Evolutionary conservation across 1,140 invertebrate genomes (phyloP), one percentile per base, ranked within the genome.

Genomic region (Hylaeus volcanicus): DNA sequence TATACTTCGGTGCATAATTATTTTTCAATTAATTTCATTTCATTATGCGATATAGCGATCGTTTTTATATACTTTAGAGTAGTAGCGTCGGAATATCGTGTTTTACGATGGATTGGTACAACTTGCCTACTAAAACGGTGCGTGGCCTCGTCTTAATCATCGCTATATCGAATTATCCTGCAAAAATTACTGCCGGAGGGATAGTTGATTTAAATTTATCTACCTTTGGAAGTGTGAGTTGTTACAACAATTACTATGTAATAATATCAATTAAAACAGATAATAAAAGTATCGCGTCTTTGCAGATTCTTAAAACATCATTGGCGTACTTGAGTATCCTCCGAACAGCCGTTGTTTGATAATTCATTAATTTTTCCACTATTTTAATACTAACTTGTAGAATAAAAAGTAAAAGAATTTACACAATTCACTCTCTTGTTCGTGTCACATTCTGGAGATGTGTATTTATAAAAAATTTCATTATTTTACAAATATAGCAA

Each of bases 51-150:
- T 1, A 9, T 12, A 8, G n/a, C 45, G 41, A 8, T 76, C 11
- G 51, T 11, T 43, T 69, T 11, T 9, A 58, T 53, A 1, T 1
- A 15, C 69, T 48, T 64, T 43, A 90, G 89, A 88, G 84, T 53
- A 79, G 70, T 58, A 71, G 71, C n/a, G 70, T 90, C 11, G 89
- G 88, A 37, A 26, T 63, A 12, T 72, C 69, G 5, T 84, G 88
- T 43, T 85, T 88, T 8, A 84, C 78, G 79, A 89, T 86, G 5
- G 65, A 86, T 64, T 90, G 89, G 89, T 86, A 89, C 41, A 14
- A 74, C 3, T 65, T 90, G 12, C 80, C 88, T 11, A 48, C n/a
- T 15, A 84, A 81, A 37, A 71, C 78, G 14, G 48, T 82, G 45
- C 80, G 69, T 0, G 76, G 66, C 53, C 41, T 90, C 11, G 53